Evolutionary conservation across 2,888 invertebrate genomes (phyloP).

Genomic region (Arenicola marina): DNA sequence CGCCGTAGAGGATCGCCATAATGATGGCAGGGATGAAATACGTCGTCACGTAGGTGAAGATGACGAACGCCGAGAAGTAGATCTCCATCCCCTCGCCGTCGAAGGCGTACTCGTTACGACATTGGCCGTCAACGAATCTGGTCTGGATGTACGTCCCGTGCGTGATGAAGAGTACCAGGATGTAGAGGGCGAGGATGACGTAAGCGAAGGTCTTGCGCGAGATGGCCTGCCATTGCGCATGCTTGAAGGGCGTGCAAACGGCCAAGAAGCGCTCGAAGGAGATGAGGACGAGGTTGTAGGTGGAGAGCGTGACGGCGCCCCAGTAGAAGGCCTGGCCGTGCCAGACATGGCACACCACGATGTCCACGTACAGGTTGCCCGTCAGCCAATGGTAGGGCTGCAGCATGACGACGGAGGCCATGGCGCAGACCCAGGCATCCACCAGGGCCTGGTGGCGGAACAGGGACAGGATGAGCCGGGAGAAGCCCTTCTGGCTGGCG

Average conservation of each 20-base stretch:
- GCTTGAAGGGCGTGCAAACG: constrained; percentile 18
- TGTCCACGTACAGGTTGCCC: constrained; percentile 19
- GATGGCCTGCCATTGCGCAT: neutral
- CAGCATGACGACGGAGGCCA: constrained; percentile 20
- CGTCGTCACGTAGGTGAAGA: constrained; percentile 28
- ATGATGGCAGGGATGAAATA: constrained; percentile 26
- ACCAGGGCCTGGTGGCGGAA: constrained; percentile 28
- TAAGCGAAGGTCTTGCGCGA: constrained; percentile 12
- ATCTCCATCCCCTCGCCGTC: constrained; percentile 12
- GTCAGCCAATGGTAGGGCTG: constrained; percentile 29
- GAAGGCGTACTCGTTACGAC: constrained; percentile 25
- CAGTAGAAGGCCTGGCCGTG: constrained; percentile 32
- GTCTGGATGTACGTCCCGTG: constrained; percentile 29
- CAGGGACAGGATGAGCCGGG: constrained; percentile 22
- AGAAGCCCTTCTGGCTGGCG: constrained; percentile 16
- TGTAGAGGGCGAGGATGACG: constrained; percentile 13
- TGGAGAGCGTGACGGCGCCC: constrained; percentile 28
- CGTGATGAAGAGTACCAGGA: constrained; percentile 18
- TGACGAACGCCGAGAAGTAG: constrained; percentile 25
- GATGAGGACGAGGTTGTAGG: constrained; percentile 28
- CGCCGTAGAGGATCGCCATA: constrained; percentile 21
- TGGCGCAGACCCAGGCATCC: constrained; percentile 20
- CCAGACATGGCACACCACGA: constrained; percentile 29
- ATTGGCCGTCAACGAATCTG: constrained; percentile 10
- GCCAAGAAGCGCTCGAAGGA: constrained; percentile 26